Evolutionary conservation across 1,140 invertebrate genomes (phyloP).

Genomic region (Lasioglossum baleicum): DNA sequence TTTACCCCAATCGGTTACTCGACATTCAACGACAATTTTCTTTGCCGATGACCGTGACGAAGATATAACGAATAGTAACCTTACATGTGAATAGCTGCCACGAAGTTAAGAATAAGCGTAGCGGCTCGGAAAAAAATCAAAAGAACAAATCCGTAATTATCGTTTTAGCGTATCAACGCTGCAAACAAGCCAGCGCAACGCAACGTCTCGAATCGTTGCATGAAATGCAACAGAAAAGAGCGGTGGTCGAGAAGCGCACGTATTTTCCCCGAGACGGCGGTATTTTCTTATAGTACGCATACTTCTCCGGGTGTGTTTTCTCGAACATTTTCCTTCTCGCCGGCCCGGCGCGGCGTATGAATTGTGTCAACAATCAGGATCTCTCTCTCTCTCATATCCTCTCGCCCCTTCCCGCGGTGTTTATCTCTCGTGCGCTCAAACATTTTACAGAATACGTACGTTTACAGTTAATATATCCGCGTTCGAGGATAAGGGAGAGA

Average conservation of each 20-base stretch:
- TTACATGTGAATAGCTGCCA: constrained; percentile 2
- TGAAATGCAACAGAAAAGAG: neutral
- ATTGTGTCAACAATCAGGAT: constrained; percentile 33
- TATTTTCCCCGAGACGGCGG: neutral
- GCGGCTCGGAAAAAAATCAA: neutral
- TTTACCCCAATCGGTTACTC: neutral
- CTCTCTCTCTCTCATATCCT: neutral
- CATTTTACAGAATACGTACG: constrained; percentile 20
- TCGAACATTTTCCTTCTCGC: constrained; percentile 23
- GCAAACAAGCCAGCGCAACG: neutral
- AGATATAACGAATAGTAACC: neutral
- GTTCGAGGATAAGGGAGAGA: neutral
- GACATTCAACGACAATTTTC: neutral
- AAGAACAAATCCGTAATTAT: neutral
- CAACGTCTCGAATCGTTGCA: constrained; percentile 1
- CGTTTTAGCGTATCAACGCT: neutral
- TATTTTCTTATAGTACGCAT: neutral
- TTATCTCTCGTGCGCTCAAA: constrained; percentile 1
- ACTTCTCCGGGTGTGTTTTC: neutral
- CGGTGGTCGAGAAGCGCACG: neutral
- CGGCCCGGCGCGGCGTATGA: neutral
- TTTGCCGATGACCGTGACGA: neutral
- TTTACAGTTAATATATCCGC: neutral
- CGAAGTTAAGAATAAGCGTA: constrained; percentile 8
- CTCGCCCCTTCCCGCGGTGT: too few species aligned